Evolutionary conservation across 2,797 vertebrate genomes (phyloP).

Genomic region (Alauda arvensis): DNA sequence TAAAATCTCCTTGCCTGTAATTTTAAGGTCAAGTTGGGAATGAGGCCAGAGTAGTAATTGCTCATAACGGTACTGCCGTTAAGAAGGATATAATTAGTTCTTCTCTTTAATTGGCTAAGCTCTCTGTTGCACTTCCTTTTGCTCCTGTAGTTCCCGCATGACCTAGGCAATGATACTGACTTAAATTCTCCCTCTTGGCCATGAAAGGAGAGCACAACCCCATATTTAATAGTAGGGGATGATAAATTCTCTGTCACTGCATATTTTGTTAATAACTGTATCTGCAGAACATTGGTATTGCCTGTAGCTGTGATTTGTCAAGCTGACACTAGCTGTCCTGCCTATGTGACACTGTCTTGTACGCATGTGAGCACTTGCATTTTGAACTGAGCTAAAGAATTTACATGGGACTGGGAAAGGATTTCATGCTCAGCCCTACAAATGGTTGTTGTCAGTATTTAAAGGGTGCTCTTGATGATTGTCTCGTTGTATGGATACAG

Average conservation of each 20-base stretch:
- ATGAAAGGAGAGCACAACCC: neutral
- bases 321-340: neutral
- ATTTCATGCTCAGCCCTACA: neutral
- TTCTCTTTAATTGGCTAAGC: conserved; percentile 11
- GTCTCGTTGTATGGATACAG: neutral
- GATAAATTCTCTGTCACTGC: neutral
- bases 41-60: neutral
- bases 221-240: neutral
- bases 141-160: neutral
- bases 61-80: neutral
- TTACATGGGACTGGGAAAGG: accelerated
- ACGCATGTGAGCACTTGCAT: neutral
- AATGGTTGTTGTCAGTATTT: neutral
- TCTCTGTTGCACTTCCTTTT: neutral
- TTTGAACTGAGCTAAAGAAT: neutral
- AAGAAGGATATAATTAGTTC: conserved; percentile 11
- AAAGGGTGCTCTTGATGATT: neutral
- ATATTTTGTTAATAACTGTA: neutral
- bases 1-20: neutral
- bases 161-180: neutral
- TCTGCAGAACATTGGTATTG: neutral
- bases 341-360: neutral
- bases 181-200: neutral
- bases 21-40: neutral
- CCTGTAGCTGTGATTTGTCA: neutral